phyloP scores from a whole-genome alignment of 1,140 invertebrate species.

The Diorhabda carinulata region DNA sequence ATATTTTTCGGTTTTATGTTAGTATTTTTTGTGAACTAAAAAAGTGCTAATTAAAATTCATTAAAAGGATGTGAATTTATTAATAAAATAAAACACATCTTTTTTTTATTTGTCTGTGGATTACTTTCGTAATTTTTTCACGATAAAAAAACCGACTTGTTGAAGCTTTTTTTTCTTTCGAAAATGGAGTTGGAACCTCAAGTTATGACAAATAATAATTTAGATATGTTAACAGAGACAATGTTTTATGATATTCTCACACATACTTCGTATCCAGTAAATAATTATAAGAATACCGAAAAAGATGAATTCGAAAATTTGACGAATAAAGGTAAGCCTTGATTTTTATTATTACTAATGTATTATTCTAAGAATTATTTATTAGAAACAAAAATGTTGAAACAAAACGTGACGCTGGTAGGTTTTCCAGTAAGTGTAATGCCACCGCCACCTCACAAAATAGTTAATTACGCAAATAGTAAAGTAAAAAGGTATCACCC shows the following conservation, averaged over 20 bases:
- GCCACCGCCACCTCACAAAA: slow-evolving; percentile 20
- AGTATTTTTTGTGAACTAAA: too few species aligned
- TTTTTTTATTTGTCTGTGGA: neutral
- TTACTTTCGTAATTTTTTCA: slow-evolving; percentile 13
- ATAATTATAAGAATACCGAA: slow-evolving; percentile 12
- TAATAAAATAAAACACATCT: too few species aligned
- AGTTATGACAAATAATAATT: slow-evolving; percentile 14
- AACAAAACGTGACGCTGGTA: slow-evolving; percentile 10
- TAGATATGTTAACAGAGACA: slow-evolving; percentile 8
- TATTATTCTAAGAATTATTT: neutral
- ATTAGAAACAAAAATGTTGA: slow-evolving; percentile 6
- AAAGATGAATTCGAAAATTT: slow-evolving; percentile 12
- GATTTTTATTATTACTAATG: neutral
- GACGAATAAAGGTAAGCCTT: slow-evolving; percentile 9
- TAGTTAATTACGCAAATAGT: slow-evolving; percentile 22
- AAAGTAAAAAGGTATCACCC: slow-evolving; percentile 18
- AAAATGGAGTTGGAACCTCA: slow-evolving; percentile 15
- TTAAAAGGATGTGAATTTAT: too few species aligned
- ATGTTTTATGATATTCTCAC: slow-evolving; percentile 12
- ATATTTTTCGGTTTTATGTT: too few species aligned
- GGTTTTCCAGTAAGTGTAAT: slow-evolving; percentile 21
- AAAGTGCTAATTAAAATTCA: too few species aligned
- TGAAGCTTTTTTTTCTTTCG: slow-evolving; percentile 4
- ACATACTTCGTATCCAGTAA: slow-evolving; percentile 7
- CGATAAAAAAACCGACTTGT: slow-evolving; percentile 12